phyloP scores from a whole-genome alignment of 2,113 vertebrate genomes.

The Heliornis fulica region DNA sequence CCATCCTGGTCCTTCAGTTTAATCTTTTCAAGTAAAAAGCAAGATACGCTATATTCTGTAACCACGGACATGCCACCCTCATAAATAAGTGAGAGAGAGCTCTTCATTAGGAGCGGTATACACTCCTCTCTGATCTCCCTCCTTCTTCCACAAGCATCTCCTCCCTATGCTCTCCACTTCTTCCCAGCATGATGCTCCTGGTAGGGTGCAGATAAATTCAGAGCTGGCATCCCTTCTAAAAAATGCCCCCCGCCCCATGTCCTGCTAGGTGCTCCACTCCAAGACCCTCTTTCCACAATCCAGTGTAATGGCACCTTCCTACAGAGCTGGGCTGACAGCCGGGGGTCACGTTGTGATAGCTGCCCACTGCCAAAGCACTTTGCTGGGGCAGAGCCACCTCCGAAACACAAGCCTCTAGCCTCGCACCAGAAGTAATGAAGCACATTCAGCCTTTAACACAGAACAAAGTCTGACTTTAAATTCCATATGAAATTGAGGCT shows the following conservation, averaged over 20 bases:
- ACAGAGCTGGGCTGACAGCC: rapidly evolving
- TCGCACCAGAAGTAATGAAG: background rate
- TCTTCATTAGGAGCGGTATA: background rate
- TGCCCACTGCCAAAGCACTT: background rate
- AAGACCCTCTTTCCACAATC: background rate
- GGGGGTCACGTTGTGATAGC: rapidly evolving
- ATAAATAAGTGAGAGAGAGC: background rate
- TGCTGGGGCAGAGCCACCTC: background rate
- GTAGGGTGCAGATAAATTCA: background rate
- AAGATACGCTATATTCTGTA: rapidly evolving
- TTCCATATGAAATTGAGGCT: background rate
- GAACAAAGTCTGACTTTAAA: background rate
- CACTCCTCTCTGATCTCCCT: background rate
- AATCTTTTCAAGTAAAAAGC: background rate
- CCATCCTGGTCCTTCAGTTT: background rate
- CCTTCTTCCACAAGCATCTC: background rate
- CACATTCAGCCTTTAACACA: background rate
- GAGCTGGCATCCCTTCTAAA: background rate
- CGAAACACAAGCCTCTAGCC: background rate
- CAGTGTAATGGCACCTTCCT: background rate
- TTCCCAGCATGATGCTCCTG: background rate
- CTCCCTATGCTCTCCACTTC: background rate
- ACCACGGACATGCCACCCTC: background rate
- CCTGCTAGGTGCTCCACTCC: background rate
- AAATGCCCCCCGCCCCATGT: background rate